A percentile compares a stretch with the other conserved stretches of the same genome.
phyloP scores from a whole-genome alignment of 2,888 invertebrate genomes.

The Phaedon cochleariae region DNA sequence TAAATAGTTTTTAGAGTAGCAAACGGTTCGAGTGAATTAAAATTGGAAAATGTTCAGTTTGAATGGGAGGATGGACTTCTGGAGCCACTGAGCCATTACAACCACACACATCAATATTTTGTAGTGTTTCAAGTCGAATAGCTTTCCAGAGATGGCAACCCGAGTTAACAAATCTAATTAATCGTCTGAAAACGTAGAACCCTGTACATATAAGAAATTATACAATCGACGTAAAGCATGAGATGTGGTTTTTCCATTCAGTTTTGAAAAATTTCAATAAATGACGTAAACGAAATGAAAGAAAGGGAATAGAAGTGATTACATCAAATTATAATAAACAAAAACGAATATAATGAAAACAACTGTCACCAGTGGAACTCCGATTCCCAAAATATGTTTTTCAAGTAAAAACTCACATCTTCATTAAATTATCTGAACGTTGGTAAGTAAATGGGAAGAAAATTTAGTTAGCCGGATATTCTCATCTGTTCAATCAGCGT shows the following conservation, averaged over 20 bases:
- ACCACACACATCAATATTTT: too few species aligned
- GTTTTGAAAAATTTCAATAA: slow-evolving; percentile 31
- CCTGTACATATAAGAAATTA: slow-evolving; percentile 35
- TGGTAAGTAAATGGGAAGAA: background rate
- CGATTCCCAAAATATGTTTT: slow-evolving; percentile 39
- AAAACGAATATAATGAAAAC: slow-evolving; percentile 41
- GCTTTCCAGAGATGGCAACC: too few species aligned
- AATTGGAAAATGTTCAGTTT: too few species aligned
- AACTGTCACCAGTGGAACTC: slow-evolving; percentile 29
- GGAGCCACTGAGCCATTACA: too few species aligned
- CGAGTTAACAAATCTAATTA: background rate
- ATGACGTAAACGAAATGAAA: background rate
- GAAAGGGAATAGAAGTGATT: slow-evolving; percentile 59
- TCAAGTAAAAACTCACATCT: slow-evolving; percentile 56
- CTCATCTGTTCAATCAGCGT: too few species aligned
- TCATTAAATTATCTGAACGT: slow-evolving; percentile 38
- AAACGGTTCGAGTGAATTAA: too few species aligned
- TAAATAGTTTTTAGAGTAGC: too few species aligned
- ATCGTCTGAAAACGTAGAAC: slow-evolving; percentile 46
- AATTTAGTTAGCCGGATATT: background rate
- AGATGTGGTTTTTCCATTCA: slow-evolving; percentile 55
- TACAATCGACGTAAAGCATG: slow-evolving; percentile 42
- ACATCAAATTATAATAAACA: slow-evolving; percentile 48
- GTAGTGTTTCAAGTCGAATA: too few species aligned
- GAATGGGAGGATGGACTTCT: too few species aligned